These are phyloP conservation scores for Alectoris magna DNA, from an alignment of 2,797 vertebrate species.

Conservation along the genomic window DNA sequence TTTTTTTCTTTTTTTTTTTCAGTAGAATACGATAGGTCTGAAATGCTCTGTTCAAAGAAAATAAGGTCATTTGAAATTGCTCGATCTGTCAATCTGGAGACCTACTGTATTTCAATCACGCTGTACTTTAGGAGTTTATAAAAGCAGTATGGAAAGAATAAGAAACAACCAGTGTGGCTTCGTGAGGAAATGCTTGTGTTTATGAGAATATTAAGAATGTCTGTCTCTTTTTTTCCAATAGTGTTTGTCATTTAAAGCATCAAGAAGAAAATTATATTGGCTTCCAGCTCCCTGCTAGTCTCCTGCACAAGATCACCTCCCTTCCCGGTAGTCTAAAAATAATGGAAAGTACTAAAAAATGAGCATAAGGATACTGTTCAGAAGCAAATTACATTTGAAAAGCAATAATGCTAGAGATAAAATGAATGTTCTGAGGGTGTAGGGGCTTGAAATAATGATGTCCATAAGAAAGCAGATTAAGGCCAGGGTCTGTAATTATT, in stretches of 20 bases:
- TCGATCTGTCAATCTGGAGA: constrained; percentile 7
- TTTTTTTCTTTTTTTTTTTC: too few species aligned
- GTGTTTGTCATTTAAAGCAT: neutral
- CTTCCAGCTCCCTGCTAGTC: constrained; percentile 33
- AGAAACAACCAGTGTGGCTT: constrained; percentile 23
- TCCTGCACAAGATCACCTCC: neutral
- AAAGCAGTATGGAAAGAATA: constrained; percentile 33
- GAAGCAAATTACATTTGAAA: neutral
- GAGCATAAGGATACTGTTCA: neutral
- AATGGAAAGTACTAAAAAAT: constrained; percentile 23
- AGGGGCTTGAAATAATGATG: neutral
- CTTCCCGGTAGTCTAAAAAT: neutral
- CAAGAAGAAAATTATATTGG: constrained; percentile 32
- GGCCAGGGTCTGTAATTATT: neutral
- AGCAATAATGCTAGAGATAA: neutral
- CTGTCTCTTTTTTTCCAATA: constrained; percentile 29
- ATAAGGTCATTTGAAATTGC: constrained; percentile 21
- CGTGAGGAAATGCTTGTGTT: constrained; percentile 56
- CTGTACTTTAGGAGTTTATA: constrained; percentile 22
- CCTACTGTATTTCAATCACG: neutral
- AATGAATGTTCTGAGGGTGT: neutral
- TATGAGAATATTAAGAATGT: constrained; percentile 47
- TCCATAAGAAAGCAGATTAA: neutral
- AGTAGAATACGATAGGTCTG: neutral
- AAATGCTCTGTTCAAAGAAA: constrained; percentile 12